Percentiles rank a stretch among this genome's conserved stretches.
Evolutionary conservation across 2,888 invertebrate genomes (phyloP).

Genomic region (Eupithecia insigniata): DNA sequence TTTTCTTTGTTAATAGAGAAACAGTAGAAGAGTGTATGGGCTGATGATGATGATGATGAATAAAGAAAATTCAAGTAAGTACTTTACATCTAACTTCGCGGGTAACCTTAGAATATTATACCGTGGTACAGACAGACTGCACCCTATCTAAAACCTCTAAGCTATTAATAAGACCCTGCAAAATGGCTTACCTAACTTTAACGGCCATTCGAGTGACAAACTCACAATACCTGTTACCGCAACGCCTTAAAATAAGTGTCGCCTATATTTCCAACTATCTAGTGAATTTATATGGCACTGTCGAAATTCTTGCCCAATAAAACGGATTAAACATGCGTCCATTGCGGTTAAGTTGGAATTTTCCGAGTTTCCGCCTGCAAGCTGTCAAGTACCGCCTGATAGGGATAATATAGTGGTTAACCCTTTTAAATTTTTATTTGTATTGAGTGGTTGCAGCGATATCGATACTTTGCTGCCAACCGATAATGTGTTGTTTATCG

Average conservation of each 20-base stretch:
- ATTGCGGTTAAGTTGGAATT: slow-evolving; percentile 30
- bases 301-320: slow-evolving; percentile 34
- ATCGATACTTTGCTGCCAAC: slow-evolving; percentile 20
- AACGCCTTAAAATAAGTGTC: slow-evolving; percentile 12
- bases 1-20: too few relatives aligned
- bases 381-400: slow-evolving; percentile 31
- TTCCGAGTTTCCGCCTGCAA: slow-evolving; percentile 27
- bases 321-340: slow-evolving; percentile 34
- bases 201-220: slow-evolving; percentile 14
- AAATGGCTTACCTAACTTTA: slow-evolving; percentile 9
- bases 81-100: too few relatives aligned
- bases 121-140: neutral
- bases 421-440: slow-evolving; percentile 35
- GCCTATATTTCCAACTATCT: slow-evolving; percentile 23
- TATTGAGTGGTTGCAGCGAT: slow-evolving; percentile 24
- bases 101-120: too few relatives aligned
- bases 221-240: slow-evolving; percentile 6
- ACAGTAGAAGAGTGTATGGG: too few relatives aligned
- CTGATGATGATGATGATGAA: too few relatives aligned
- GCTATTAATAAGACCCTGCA: neutral
- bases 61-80: too few relatives aligned
- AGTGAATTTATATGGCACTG: slow-evolving; percentile 18
- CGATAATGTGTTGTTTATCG: neutral
- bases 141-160: neutral
- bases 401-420: slow-evolving; percentile 31